Conservation (phyloP, 2,113 vertebrate genomes). For the Elachura formosa region DNA sequence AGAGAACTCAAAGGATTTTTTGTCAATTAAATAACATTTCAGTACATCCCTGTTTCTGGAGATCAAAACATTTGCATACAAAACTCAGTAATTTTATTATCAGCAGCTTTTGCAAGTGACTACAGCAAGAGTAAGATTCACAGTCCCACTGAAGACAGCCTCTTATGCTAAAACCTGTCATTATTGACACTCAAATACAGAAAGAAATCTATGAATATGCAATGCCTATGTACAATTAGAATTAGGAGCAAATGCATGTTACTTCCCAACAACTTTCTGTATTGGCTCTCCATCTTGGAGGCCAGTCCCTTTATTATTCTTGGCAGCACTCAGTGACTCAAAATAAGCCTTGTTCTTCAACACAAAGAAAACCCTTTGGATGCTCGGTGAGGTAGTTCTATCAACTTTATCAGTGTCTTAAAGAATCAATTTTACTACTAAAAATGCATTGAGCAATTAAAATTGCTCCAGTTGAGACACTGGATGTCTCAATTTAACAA, state of each 20-base stretch:
- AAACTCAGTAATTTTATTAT: not conserved
- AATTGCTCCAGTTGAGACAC: no score
- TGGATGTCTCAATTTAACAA: not conserved
- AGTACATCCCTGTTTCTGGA: not conserved
- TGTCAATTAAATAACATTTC: not conserved
- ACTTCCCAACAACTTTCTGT: not conserved
- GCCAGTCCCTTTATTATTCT: not conserved
- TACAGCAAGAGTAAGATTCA: not conserved
- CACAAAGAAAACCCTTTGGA: not conserved
- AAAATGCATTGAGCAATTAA: no score
- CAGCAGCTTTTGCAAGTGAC: not conserved
- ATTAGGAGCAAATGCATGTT: not conserved
- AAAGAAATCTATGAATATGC: not conserved
- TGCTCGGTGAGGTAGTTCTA: not conserved
- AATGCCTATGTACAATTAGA: not conserved
- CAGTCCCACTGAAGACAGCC: not conserved
- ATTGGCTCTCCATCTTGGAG: not conserved
- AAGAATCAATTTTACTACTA: not conserved
- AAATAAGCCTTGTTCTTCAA: not conserved
- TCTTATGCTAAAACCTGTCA: not conserved
- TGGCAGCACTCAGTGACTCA: not conserved
- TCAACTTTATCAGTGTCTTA: not conserved
- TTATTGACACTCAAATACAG: not conserved
- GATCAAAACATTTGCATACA: not conserved
- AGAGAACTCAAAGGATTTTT: not conserved